These are phyloP conservation scores for Conistra vaccinii DNA, from an alignment of 2,888 invertebrate species.

Conservation along the genomic window DNA sequence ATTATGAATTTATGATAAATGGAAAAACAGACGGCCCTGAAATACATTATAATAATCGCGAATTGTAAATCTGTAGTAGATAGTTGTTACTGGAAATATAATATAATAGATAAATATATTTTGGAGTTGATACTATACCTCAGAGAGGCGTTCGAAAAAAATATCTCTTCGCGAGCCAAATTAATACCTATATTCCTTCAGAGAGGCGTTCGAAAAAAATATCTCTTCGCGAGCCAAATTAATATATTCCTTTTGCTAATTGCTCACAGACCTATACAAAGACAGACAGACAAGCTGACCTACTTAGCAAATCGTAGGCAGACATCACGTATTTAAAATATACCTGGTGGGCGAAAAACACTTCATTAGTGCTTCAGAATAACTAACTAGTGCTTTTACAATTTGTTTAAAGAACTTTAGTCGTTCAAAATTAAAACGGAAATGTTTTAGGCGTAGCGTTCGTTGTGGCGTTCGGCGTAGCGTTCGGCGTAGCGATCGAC, in stretches of 20 bases:
- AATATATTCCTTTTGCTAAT: constrained; percentile 44
- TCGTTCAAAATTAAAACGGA: not conserved
- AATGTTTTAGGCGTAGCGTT: not conserved
- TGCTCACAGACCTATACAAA: constrained; percentile 20
- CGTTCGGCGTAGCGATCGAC: not conserved
- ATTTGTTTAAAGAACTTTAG: not conserved
- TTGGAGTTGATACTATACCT: not conserved
- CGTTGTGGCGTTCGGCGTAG: not conserved
- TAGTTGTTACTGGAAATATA: constrained; percentile 4
- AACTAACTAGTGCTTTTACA: constrained; percentile 13
- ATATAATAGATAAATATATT: not conserved
- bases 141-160: not conserved
- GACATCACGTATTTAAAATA: constrained; percentile 25
- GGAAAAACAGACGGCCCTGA: not conserved
- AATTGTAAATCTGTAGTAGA: not conserved
- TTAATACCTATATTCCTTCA: constrained; percentile 24
- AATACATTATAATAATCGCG: constrained; percentile 9
- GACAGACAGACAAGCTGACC: constrained; percentile 26
- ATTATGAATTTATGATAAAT: constrained; percentile 3
- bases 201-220: not conserved
- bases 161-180: not conserved
- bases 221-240: not conserved
- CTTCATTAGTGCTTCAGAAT: constrained; percentile 1
- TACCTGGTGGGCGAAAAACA: constrained; percentile 7
- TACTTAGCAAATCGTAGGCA: constrained; percentile 25